Conservation (phyloP, 2,888 invertebrate genomes). For the Watsonalla binaria region DNA sequence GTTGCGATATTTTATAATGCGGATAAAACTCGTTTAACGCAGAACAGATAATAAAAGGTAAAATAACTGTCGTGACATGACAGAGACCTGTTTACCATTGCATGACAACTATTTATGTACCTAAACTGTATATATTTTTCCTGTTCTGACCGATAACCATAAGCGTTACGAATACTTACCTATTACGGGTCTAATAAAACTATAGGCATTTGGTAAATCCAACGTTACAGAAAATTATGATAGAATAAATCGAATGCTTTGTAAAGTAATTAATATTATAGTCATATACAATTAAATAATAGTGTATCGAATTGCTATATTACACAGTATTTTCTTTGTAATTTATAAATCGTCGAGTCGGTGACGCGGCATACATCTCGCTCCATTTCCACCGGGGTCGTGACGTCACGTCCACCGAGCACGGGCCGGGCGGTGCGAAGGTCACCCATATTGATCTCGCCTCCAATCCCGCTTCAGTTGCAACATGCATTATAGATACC, state of each 20-base stretch:
- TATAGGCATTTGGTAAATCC: not conserved
- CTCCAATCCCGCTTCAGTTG: not conserved
- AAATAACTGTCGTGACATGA: slow-evolving; percentile 25
- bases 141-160: slow-evolving; percentile 26
- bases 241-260: not conserved
- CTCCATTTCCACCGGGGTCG: slow-evolving; percentile 54
- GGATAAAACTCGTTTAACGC: slow-evolving; percentile 19
- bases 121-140: slow-evolving; percentile 25
- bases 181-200: not conserved
- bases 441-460: slow-evolving; percentile 71
- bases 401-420: slow-evolving; percentile 63
- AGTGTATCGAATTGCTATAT: no score
- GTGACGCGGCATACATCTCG: slow-evolving; percentile 60
- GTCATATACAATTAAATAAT: slow-evolving; percentile 6
- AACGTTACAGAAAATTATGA: not conserved
- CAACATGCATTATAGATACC: not conserved
- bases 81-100: slow-evolving; percentile 37
- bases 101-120: slow-evolving; percentile 22
- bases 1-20: slow-evolving; percentile 13
- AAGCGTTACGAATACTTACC: not conserved
- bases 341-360: slow-evolving; percentile 26
- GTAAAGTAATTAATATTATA: not conserved
- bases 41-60: slow-evolving; percentile 8
- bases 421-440: slow-evolving; percentile 55
- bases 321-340: not conserved